Conservation (phyloP, 2,797 vertebrate species). For the Protonibea diacanthus region DNA sequence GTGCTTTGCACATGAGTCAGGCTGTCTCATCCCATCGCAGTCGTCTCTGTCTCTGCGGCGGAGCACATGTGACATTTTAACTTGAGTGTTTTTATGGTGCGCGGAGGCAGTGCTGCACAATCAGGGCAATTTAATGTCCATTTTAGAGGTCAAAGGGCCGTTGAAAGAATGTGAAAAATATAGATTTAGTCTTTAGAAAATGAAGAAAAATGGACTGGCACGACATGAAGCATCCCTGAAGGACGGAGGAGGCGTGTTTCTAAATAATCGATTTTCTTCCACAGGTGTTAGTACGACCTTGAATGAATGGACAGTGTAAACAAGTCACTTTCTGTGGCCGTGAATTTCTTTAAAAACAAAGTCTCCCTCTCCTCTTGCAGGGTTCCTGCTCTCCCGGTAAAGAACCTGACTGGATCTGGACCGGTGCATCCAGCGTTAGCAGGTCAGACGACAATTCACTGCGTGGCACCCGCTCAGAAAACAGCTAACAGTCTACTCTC, state of each 20-base stretch:
- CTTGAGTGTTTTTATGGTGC: constrained; percentile 49
- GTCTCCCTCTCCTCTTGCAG: constrained; percentile 71
- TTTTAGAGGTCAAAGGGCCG: constrained; percentile 18
- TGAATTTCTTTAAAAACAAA: neutral
- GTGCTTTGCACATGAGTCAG: constrained; percentile 68
- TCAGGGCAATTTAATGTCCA: constrained; percentile 11
- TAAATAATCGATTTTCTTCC: constrained; percentile 5
- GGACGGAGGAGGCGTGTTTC: neutral
- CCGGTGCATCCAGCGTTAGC: constrained; percentile 95
- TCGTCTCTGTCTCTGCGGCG: constrained; percentile 40
- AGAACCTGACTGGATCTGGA: constrained; percentile 94
- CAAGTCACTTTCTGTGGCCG: neutral
- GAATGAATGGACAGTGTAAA: neutral
- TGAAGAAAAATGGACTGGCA: neutral
- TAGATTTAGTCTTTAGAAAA: neutral
- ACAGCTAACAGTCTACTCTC: neutral
- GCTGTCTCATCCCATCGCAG: constrained; percentile 65
- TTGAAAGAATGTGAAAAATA: constrained; percentile 13
- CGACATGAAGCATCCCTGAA: neutral
- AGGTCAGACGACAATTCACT: constrained; percentile 82
- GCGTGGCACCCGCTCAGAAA: neutral
- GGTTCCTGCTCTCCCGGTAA: constrained; percentile 96
- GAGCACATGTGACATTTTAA: constrained; percentile 70
- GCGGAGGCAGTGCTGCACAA: constrained; percentile 15
- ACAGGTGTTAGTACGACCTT: neutral